Evolutionary conservation across 2,888 invertebrate species (phyloP).

Genomic region (Spialia ferax): DNA sequence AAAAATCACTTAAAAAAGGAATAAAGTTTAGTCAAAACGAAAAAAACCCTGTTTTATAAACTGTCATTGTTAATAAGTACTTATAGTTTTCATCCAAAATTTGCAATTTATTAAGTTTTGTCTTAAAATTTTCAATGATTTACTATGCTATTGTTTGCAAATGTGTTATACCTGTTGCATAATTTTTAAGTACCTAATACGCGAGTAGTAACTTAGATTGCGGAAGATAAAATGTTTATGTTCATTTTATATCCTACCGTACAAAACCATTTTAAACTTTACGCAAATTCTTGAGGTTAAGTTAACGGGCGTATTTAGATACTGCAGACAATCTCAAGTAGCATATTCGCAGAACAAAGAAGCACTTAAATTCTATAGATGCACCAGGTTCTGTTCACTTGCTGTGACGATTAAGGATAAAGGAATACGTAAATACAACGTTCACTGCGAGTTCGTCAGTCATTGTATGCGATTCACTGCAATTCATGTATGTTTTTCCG

Average conservation of each 20-base stretch:
- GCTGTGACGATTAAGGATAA: background rate
- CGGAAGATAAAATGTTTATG: background rate
- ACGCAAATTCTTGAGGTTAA: background rate
- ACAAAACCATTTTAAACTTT: background rate
- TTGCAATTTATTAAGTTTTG: too few species aligned
- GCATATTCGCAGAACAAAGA: background rate
- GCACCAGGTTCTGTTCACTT: background rate
- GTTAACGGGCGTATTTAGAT: background rate
- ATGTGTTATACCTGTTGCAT: too few species aligned
- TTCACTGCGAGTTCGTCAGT: background rate
- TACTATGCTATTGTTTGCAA: too few species aligned
- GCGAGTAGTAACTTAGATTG: too few species aligned
- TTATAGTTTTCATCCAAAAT: too few species aligned
- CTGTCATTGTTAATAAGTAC: too few species aligned
- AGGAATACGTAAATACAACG: background rate
- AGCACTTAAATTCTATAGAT: conserved; percentile 1
- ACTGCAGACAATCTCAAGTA: background rate
- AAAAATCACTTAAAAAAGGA: too few species aligned
- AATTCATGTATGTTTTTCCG: conserved; percentile 32
- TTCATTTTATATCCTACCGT: background rate
- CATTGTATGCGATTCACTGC: conserved; percentile 5
- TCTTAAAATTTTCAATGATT: too few species aligned
- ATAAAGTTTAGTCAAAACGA: too few species aligned
- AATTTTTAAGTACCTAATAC: too few species aligned
- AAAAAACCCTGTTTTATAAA: too few species aligned